These are phyloP conservation scores for Calephelis perditalis DNA, from an alignment of 2,888 invertebrate genomes.

Conservation along the genomic window DNA sequence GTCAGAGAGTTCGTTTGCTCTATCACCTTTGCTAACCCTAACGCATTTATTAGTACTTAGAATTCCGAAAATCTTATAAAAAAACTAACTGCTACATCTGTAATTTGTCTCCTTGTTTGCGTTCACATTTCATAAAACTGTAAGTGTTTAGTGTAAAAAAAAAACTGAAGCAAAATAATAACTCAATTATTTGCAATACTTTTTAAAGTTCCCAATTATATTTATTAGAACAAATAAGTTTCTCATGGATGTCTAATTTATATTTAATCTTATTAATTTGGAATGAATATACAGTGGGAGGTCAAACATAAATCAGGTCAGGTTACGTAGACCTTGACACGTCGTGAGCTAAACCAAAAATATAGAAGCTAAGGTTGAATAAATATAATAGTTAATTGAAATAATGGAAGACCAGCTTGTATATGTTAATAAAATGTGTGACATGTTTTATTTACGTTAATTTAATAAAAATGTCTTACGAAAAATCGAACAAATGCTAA, in stretches of 20 bases:
- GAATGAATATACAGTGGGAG: neutral
- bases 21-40: neutral
- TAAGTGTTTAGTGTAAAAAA: neutral
- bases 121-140: too few relatives aligned
- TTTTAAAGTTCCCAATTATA: constrained; percentile 1
- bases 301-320: neutral
- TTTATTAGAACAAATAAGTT: neutral
- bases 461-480: too few relatives aligned
- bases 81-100: too few relatives aligned
- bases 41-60: too few relatives aligned
- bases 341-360: neutral
- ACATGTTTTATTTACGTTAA: too few relatives aligned
- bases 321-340: neutral
- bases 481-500: too few relatives aligned
- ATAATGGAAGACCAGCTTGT: too few relatives aligned
- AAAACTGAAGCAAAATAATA: neutral
- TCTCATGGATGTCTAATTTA: neutral
- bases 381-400: neutral
- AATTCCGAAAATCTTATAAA: too few relatives aligned
- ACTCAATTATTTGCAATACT: neutral
- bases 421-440: too few relatives aligned
- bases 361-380: neutral
- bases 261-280: constrained; percentile 1
- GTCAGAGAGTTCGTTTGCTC: neutral
- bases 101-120: too few relatives aligned